Evolutionary conservation across 2,113 vertebrate species (phyloP), one percentile per base, ranked within the genome.

Genomic region (Passer domesticus): DNA sequence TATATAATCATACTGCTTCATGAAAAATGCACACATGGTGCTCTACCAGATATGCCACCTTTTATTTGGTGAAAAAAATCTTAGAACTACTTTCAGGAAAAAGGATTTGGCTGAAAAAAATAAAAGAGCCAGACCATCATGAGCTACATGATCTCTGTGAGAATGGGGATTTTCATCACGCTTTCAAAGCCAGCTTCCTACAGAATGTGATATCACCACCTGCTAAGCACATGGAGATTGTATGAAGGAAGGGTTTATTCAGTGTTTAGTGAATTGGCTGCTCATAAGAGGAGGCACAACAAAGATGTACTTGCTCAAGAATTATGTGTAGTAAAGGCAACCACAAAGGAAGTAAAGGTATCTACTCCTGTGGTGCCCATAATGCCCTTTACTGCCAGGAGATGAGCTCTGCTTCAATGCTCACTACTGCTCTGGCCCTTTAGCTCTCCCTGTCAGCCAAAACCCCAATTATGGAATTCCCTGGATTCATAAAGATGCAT

Each of bases 171-270:
- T 91, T 95, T 93, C 67, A 87, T 72, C 88, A 77, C 72, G 58
- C 53, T 79, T 89, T 86, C 83, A 90, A 68, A 91, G 69, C n/a
- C 63, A 66, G 35, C 78, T 96, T 94, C 91, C 66, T 87, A 58
- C 63, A 89, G 46, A 72, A 82, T 94, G n/a, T 62, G 77, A 64
- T 75, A 93, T 52, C 72, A 70, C 31, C 90, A 95, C 83, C 90
- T 97, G 96, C 55, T 60, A 81, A 83, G 22, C 89, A 94, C 79
- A 94, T 95, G 93, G 82, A 86, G 60, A 23, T 24, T 46, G 68
- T 41, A 66, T 33, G 69, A 89, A 87, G 68, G 49, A 28, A 62
- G 33, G 59, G 18, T 11, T 81, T 82, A 62, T 75, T 60, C 35
- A 53, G 43, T 74, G 63, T 60, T 87, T 52, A 43, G 63, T 41